Evolutionary conservation across 2,113 vertebrate genomes (phyloP).

Genomic region (Aegypius monachus): DNA sequence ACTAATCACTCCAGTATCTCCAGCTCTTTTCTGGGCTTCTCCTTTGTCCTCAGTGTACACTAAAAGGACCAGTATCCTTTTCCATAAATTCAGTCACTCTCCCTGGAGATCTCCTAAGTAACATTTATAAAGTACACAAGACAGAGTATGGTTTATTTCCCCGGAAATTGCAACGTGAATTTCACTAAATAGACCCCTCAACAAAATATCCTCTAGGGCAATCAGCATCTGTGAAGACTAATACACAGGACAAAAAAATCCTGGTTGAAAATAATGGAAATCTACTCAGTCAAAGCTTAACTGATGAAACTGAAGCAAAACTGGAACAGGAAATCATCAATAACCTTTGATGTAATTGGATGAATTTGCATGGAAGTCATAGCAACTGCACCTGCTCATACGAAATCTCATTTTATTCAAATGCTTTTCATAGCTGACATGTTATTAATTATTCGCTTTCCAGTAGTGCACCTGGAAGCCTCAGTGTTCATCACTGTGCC

Average conservation of each 20-base stretch:
- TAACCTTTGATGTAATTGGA: not conserved
- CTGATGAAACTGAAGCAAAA: not conserved
- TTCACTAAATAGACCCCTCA: not conserved
- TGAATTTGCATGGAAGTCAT: not conserved
- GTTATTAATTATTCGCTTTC: not conserved
- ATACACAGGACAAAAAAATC: not conserved
- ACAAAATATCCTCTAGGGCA: not conserved
- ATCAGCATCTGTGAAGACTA: not conserved
- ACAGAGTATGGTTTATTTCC: not conserved
- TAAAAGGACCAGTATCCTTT: not conserved
- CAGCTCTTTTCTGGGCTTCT: not conserved
- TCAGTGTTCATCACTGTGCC: not conserved
- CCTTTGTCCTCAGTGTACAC: not conserved
- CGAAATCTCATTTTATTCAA: not conserved
- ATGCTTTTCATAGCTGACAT: not conserved
- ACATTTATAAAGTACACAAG: not conserved
- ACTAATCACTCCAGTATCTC: not conserved
- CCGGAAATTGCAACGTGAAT: not conserved
- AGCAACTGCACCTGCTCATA: not conserved
- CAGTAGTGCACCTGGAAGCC: not conserved
- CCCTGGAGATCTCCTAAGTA: not conserved
- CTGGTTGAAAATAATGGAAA: not conserved
- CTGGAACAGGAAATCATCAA: not conserved
- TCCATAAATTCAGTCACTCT: not conserved
- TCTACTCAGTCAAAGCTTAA: not conserved